A percentile compares a stretch with the other conserved stretches of the same genome.
Conservation (phyloP, 2,888 invertebrate genomes). For the Ornithoptera priamus region DNA sequence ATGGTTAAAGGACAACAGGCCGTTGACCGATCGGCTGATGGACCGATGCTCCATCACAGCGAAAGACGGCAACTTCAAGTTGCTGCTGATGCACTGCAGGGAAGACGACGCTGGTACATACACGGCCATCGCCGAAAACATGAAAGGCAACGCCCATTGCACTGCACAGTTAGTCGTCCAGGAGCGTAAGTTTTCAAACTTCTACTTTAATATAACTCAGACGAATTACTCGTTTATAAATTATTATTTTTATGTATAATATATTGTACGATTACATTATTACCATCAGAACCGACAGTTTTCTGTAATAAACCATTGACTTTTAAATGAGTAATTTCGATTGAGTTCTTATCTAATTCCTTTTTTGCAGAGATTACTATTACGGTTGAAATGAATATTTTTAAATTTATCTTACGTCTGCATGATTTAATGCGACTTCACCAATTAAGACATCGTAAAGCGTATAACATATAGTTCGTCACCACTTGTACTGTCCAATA, state of each 20-base stretch:
- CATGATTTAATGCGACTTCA: conserved; percentile 65
- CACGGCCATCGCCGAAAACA: conserved; percentile 91
- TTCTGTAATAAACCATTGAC: background rate
- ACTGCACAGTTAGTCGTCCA: conserved; percentile 93
- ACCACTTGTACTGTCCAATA: conserved; percentile 47
- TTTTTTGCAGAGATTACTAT: conserved; percentile 20
- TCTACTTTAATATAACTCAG: conserved; percentile 30
- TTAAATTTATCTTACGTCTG: conserved; percentile 32
- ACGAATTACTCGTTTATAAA: conserved; percentile 23
- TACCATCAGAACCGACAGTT: too few species aligned
- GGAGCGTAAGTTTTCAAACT: conserved; percentile 82
- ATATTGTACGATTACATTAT: too few species aligned
- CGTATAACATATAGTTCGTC: conserved; percentile 65
- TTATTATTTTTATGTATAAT: too few species aligned
- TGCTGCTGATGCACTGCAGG: conserved; percentile 87
- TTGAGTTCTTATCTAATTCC: conserved; percentile 20
- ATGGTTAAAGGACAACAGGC: conserved; percentile 94
- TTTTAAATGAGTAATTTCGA: conserved; percentile 18
- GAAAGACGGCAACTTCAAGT: conserved; percentile 81
- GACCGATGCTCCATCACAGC: conserved; percentile 84
- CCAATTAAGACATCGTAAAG: conserved; percentile 73
- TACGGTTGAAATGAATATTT: background rate
- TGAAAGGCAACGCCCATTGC: conserved; percentile 88
- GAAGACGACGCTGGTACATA: conserved; percentile 93
- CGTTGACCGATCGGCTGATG: conserved; percentile 86